phyloP scores from a whole-genome alignment of 2,113 vertebrate species.

The Pelecanoides urinatrix region DNA sequence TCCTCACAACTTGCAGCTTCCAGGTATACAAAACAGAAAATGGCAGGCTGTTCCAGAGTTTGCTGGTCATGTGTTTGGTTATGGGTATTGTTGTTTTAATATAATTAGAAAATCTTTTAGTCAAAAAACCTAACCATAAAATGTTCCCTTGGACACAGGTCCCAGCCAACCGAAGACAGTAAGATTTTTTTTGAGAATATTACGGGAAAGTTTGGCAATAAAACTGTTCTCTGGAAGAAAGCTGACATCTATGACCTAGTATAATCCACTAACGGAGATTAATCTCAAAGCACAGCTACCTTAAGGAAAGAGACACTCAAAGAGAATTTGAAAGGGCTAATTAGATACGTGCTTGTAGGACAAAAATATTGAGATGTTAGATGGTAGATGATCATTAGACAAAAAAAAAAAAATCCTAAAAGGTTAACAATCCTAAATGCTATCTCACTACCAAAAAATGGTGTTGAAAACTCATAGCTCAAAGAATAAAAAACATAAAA shows the following conservation, averaged over 20 bases:
- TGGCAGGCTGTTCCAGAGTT: neutral
- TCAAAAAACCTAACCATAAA: neutral
- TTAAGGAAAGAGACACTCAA: neutral
- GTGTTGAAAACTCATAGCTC: neutral
- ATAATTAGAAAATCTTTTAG: neutral
- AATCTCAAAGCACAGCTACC: neutral
- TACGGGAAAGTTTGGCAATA: neutral
- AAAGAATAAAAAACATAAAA: neutral
- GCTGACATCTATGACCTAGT: neutral
- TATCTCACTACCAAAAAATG: neutral
- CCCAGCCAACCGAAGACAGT: neutral
- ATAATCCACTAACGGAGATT: neutral
- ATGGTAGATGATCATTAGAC: neutral
- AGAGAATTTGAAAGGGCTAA: neutral
- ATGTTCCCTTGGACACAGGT: neutral
- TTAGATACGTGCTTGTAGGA: fast-evolving
- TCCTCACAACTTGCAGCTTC: neutral
- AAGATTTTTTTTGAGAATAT: neutral
- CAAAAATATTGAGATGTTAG: neutral
- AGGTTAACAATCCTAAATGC: neutral
- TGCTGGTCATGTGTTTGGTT: neutral
- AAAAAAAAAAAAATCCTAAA: neutral
- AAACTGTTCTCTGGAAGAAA: neutral
- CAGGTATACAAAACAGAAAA: neutral
- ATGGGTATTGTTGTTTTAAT: neutral